A percentile compares a stretch with the other conserved stretches of the same genome.
These are phyloP conservation scores for Agrochola litura DNA, from an alignment of 2,888 invertebrate genomes.

Conservation along the genomic window DNA sequence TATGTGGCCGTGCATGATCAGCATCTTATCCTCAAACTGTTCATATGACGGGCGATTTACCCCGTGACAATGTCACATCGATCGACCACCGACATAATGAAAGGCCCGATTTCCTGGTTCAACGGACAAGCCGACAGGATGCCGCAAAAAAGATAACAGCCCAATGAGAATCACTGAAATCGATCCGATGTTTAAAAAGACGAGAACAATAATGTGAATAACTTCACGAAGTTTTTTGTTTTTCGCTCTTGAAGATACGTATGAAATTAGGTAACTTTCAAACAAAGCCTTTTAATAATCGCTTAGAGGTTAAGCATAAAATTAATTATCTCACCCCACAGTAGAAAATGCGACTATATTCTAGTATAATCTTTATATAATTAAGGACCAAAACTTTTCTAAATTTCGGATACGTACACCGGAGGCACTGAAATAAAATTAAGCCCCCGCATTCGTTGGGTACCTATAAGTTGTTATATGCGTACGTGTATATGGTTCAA, in stretches of 20 bases:
- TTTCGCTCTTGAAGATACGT: not conserved
- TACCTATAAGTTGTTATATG: slow-evolving; percentile 31
- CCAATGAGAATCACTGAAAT: too few relatives aligned
- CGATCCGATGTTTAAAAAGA: too few relatives aligned
- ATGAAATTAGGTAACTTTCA: slow-evolving; percentile 30
- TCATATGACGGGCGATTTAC: slow-evolving; percentile 61
- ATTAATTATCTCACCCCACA: slow-evolving; percentile 36
- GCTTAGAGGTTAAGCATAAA: slow-evolving; percentile 28
- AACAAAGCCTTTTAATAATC: slow-evolving; percentile 1
- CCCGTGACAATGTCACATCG: slow-evolving; percentile 52
- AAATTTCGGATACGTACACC: slow-evolving; percentile 50
- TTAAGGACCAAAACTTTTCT: slow-evolving; percentile 62
- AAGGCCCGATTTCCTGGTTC: slow-evolving; percentile 67
- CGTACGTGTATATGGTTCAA: slow-evolving; percentile 59
- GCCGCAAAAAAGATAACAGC: slow-evolving; percentile 51
- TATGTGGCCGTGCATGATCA: slow-evolving; percentile 51
- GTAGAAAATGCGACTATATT: slow-evolving; percentile 35
- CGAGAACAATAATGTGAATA: too few relatives aligned
- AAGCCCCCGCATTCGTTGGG: slow-evolving; percentile 46
- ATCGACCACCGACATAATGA: slow-evolving; percentile 50
- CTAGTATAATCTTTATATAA: slow-evolving; percentile 55
- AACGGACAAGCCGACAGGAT: slow-evolving; percentile 56
- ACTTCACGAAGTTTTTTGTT: slow-evolving; percentile 10
- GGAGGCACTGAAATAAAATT: slow-evolving; percentile 63
- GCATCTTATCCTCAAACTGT: slow-evolving; percentile 48